These are phyloP conservation scores for Oscheius sp. DNA, from an alignment of 2,888 invertebrate genomes.

Conservation along the genomic window DNA sequence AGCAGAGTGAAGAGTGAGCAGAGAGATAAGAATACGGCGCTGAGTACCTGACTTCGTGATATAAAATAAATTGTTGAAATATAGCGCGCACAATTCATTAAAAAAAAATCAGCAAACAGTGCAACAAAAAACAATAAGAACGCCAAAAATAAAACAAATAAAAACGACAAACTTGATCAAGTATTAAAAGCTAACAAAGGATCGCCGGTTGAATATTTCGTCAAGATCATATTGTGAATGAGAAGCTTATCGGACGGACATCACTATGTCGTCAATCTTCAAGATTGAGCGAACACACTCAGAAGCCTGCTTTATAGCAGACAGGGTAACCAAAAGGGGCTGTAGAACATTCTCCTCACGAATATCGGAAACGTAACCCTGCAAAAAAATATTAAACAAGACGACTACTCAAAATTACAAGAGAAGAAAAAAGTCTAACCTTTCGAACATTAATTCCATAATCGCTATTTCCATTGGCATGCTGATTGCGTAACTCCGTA, in stretches of 20 bases:
- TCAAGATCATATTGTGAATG: background rate
- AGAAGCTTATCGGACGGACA: conserved; percentile 7
- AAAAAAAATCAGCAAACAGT: conserved; percentile 15
- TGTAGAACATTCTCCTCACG: conserved; percentile 95
- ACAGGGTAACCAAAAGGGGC: conserved; percentile 91
- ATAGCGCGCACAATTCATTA: background rate
- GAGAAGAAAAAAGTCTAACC: too few species aligned
- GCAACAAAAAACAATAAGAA: conserved; percentile 18
- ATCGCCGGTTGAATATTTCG: background rate
- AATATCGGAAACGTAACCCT: conserved; percentile 93
- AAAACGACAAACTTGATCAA: too few species aligned
- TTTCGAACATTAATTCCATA: conserved; percentile 93
- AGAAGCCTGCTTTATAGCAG: conserved; percentile 90
- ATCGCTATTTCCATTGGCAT: conserved; percentile 85
- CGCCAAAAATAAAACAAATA: conserved; percentile 7
- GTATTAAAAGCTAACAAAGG: conserved; percentile 14
- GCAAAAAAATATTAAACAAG: conserved; percentile 36
- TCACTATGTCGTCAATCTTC: conserved; percentile 95
- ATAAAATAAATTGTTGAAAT: conserved; percentile 21
- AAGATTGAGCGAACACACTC: conserved; percentile 96
- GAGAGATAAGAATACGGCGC: background rate
- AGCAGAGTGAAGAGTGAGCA: background rate
- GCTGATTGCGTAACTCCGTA: conserved; percentile 91
- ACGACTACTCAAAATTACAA: too few species aligned
- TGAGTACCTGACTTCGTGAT: background rate